Conservation (phyloP, 2,888 invertebrate genomes). For the Cryptophagus acutangulus region DNA sequence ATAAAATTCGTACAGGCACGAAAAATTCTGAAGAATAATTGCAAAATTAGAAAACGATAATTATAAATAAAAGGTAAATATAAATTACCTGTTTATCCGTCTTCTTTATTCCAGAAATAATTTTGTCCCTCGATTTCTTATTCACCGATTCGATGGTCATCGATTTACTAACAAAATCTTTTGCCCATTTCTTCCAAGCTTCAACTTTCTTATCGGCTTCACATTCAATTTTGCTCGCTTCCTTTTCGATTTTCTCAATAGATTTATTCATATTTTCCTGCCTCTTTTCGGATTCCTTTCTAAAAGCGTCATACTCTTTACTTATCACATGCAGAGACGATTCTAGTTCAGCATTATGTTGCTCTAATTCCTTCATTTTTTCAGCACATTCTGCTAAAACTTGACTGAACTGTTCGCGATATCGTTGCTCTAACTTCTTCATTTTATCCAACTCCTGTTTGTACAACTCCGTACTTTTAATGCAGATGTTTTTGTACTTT, state of each 20-base stretch:
- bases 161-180: slow-evolving; percentile 26
- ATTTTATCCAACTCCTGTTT: slow-evolving; percentile 30
- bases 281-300: slow-evolving; percentile 5
- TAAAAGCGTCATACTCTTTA: slow-evolving; percentile 23
- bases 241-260: slow-evolving; percentile 17
- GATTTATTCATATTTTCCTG: slow-evolving; percentile 11
- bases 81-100: slow-evolving; percentile 31
- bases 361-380: slow-evolving; percentile 30
- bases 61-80: too few relatives aligned
- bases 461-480: slow-evolving; percentile 23
- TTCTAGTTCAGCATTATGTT: slow-evolving; percentile 25
- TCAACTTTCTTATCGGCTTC: slow-evolving; percentile 25
- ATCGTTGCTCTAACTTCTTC: slow-evolving; percentile 31
- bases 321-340: slow-evolving; percentile 19
- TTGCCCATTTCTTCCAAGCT: slow-evolving; percentile 27
- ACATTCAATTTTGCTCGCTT: slow-evolving; percentile 19
- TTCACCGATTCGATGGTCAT: slow-evolving; percentile 29
- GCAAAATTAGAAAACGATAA: too few relatives aligned
- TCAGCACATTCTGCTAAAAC: slow-evolving; percentile 32
- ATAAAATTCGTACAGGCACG: background rate
- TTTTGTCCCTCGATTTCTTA: slow-evolving; percentile 24
- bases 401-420: slow-evolving; percentile 31
- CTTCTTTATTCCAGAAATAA: slow-evolving; percentile 23
- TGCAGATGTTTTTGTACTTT: slow-evolving; percentile 29
- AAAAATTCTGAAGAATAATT: too few relatives aligned